These are phyloP conservation scores for Trachelus stipa DNA, from an alignment of 2,888 invertebrate genomes.

Conservation along the genomic window DNA sequence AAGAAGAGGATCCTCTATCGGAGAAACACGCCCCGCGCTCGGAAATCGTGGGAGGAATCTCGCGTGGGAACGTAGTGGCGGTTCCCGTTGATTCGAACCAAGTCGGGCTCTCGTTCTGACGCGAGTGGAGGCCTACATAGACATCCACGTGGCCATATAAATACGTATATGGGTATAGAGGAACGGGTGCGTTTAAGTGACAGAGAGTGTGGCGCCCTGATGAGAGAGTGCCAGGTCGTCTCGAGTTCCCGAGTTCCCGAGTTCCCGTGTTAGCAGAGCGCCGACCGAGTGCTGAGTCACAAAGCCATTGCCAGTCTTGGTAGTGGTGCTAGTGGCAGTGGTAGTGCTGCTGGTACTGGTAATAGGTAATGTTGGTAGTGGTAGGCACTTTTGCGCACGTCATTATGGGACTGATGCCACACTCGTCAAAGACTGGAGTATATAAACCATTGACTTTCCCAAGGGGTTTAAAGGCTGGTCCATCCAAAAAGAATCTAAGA, in stretches of 20 bases:
- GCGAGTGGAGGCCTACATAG: background rate
- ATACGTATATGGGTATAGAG: background rate
- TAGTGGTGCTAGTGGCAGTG: background rate
- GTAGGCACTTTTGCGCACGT: background rate
- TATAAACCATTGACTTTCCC: background rate
- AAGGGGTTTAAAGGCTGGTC: background rate
- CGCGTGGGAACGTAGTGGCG: conserved; percentile 46
- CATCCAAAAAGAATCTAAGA: background rate
- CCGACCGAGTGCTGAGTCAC: conserved; percentile 26
- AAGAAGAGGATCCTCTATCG: conserved; percentile 36
- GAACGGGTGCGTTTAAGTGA: background rate
- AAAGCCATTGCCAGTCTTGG: conserved; percentile 16
- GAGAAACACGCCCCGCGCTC: conserved; percentile 36
- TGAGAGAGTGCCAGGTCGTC: conserved; percentile 1
- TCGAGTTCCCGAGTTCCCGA: background rate
- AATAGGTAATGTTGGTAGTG: background rate
- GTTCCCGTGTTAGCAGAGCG: background rate
- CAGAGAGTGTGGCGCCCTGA: background rate
- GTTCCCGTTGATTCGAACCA: conserved; percentile 20
- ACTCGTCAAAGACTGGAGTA: background rate
- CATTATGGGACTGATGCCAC: conserved; percentile 6
- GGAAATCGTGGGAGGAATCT: conserved; percentile 51
- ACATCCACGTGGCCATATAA: background rate
- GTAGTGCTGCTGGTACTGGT: background rate
- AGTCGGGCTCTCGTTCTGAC: conserved; percentile 18